Base-by-base conservation (phyloP, 2,113 vertebrate genomes). In the Mastomys coucha region DNA sequence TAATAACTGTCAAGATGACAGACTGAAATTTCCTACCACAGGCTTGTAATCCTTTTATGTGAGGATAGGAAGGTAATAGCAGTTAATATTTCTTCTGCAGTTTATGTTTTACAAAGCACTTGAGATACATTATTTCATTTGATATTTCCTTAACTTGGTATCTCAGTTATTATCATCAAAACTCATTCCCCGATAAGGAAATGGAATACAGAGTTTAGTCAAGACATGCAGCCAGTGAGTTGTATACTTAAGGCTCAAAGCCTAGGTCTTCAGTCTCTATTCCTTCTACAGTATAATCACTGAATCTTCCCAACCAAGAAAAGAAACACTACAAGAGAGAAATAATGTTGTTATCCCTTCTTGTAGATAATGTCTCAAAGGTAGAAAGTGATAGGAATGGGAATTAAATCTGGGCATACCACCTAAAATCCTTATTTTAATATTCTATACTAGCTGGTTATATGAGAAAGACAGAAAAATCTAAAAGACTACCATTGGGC, bases 1-100 rank as follows among this genome's bases (percentile, higher is more conserved):
- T 90, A 95, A 77, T 97, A 96, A 96, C 94, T 97, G 97, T 97
- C 90, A 94, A 90, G 65, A 94, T 96, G 96, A 96, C 88, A 96
- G 88, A 94, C 42, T 91, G 84, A 93, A 82, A 49, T 96, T 93
- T 84, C 56, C 89, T 28, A 88, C 42, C 16, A 19, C 70, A 86
- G 63, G n/a, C 42, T 84, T 94, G 33, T 96, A 94, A 97, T 95
- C 81, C 26, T 88, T 88, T 95, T 96, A 92, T 89, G 63, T 91
- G 90, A 95, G 17, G 60, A 93, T 72, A 65, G 93, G 56, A 76
- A 87, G 77, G 39, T 94, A 93, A 95, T 91, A 92, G 22, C 81
- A 86, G 92, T 72, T 90, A 63, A 91, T 94, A 85, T 89, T 94
- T 93, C 81, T 92, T 24, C 96, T 89, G 60, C 56, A 82, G 22